phyloP scores from a whole-genome alignment of 2,797 vertebrate species.

The Coendou prehensilis region DNA sequence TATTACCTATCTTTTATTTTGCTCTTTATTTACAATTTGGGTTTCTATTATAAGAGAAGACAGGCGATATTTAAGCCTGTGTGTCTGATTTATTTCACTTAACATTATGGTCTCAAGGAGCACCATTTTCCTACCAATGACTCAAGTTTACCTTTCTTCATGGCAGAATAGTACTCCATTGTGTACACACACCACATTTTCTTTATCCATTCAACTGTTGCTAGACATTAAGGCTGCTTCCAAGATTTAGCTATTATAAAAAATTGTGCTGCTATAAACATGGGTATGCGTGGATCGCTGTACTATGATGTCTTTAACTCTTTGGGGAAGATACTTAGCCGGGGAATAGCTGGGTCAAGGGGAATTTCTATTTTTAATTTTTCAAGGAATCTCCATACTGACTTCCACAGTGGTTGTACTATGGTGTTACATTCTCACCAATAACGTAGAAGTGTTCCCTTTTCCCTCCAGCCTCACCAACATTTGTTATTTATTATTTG shows the following conservation, averaged over 20 bases:
- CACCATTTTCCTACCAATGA: background rate
- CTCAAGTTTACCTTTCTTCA: background rate
- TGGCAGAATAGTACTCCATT: background rate
- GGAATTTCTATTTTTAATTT: background rate
- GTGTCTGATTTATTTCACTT: background rate
- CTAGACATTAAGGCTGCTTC: background rate
- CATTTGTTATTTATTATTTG: background rate
- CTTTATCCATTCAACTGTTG: background rate
- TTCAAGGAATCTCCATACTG: background rate
- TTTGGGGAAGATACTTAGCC: background rate
- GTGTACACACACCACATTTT: background rate
- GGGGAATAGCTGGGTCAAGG: background rate
- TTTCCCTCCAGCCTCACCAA: background rate
- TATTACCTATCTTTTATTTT: background rate
- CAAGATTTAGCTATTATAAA: background rate
- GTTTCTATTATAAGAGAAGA: background rate
- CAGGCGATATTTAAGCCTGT: background rate
- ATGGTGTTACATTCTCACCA: background rate
- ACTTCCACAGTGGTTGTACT: background rate
- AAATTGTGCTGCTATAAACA: background rate
- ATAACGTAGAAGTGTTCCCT: background rate
- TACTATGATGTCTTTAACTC: background rate
- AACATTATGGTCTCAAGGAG: background rate
- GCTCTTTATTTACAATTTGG: background rate
- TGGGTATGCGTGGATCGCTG: background rate